A percentile compares a stretch with the other conserved stretches of the same genome.
phyloP scores from a whole-genome alignment of 2,888 invertebrate species.

The Epistrophe eligans region DNA sequence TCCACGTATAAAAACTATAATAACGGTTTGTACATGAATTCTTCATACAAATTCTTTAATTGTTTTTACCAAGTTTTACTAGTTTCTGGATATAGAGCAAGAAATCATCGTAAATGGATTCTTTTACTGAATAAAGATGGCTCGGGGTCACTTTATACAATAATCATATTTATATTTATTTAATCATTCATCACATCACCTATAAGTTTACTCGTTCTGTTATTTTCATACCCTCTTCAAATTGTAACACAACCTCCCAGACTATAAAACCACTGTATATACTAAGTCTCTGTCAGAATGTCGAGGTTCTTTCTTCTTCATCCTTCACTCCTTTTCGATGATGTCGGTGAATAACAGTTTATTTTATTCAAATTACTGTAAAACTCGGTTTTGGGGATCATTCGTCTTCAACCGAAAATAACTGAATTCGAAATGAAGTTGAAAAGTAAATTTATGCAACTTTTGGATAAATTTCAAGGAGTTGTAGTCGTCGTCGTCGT shows the following conservation, averaged over 20 bases:
- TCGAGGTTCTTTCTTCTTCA: background rate
- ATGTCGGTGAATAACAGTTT: slow-evolving; percentile 66
- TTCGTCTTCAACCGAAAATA: slow-evolving; percentile 46
- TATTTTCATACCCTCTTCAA: too few relatives aligned
- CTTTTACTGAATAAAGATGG: too few relatives aligned
- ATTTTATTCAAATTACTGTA: slow-evolving; percentile 72
- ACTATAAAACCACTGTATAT: background rate
- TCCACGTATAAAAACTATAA: too few relatives aligned
- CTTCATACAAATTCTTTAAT: too few relatives aligned
- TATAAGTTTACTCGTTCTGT: too few relatives aligned
- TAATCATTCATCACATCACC: too few relatives aligned
- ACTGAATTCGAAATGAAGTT: slow-evolving; percentile 70
- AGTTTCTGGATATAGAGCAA: too few relatives aligned
- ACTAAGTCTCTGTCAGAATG: background rate
- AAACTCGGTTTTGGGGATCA: slow-evolving; percentile 51
- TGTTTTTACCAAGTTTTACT: too few relatives aligned
- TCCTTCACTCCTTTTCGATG: background rate
- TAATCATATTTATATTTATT: too few relatives aligned
- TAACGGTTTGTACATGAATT: too few relatives aligned
- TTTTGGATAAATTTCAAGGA: slow-evolving; percentile 9
- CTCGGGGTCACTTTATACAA: too few relatives aligned
- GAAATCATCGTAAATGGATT: too few relatives aligned
- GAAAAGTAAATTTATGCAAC: slow-evolving; percentile 54
- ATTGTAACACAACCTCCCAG: background rate
- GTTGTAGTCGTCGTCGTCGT: background rate